Evolutionary conservation across 2,113 vertebrate species (phyloP).

Genomic region (Embiotoca jacksoni): DNA sequence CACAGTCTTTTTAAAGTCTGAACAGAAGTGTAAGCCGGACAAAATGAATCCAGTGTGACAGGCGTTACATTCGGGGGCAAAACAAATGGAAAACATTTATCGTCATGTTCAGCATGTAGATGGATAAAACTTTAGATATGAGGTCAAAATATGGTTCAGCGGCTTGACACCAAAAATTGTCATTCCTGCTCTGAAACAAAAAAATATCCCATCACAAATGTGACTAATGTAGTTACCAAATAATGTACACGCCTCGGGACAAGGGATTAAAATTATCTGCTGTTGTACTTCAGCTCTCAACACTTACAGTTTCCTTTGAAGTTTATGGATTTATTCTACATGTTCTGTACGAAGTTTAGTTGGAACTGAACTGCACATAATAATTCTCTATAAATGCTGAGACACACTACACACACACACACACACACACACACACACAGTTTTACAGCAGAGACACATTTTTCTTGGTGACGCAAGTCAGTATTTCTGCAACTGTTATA

Average conservation of each 20-base stretch:
- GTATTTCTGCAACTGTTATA: slow-evolving; percentile 14
- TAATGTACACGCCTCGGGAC: slow-evolving; percentile 35
- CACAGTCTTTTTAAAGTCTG: not conserved
- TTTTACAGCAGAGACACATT: slow-evolving; percentile 5
- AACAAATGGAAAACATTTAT: too few species aligned
- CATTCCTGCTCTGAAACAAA: not conserved
- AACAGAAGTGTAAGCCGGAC: not conserved
- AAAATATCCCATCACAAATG: slow-evolving; percentile 30
- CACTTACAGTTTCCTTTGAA: slow-evolving; percentile 50
- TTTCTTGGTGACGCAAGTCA: slow-evolving; percentile 12
- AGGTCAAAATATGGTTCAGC: not conserved
- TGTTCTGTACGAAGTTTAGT: slow-evolving; percentile 7
- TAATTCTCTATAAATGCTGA: not conserved
- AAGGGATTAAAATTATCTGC: slow-evolving; percentile 42
- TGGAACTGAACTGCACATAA: too few species aligned
- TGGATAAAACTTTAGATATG: not conserved
- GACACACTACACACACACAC: not conserved
- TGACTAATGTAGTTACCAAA: slow-evolving; percentile 36
- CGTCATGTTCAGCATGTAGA: not conserved
- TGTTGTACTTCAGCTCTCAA: slow-evolving; percentile 27
- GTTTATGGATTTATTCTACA: slow-evolving; percentile 33
- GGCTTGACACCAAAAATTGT: not conserved
- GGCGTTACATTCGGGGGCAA: not conserved
- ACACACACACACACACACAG: not conserved
- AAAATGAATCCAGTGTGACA: slow-evolving; percentile 13